Evolutionary conservation across 1,140 invertebrate species (phyloP).

Genomic region (Drosophila sulfurigaster): DNA sequence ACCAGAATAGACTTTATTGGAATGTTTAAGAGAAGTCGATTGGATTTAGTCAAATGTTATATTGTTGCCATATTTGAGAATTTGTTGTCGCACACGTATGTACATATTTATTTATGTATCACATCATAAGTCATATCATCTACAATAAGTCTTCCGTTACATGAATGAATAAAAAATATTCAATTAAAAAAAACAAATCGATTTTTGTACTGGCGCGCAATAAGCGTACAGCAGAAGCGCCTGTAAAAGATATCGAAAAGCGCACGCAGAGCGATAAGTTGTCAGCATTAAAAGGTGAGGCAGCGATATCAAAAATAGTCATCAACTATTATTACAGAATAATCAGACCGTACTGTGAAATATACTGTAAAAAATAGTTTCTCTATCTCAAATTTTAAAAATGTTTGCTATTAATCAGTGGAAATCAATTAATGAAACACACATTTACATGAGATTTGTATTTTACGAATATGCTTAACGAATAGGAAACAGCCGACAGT

Average conservation of each 20-base stretch:
- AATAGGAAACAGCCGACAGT: no score
- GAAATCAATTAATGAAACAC: no score
- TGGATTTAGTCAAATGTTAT: background rate
- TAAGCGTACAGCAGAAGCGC: background rate
- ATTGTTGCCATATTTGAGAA: conserved; percentile 56
- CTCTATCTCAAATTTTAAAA: no score
- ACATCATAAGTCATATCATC: conserved; percentile 53
- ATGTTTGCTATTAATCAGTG: no score
- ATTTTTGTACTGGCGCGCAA: background rate
- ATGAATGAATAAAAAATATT: conserved; percentile 10
- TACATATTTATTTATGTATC: conserved; percentile 37
- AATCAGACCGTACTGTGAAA: no score
- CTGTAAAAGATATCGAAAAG: conserved; percentile 1
- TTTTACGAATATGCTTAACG: no score
- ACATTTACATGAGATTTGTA: no score
- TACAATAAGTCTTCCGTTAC: conserved; percentile 55
- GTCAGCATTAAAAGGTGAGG: no score
- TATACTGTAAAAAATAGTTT: no score
- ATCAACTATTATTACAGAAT: no score
- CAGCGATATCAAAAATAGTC: no score
- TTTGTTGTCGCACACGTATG: conserved; percentile 14
- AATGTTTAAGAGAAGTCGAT: conserved; percentile 30
- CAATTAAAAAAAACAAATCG: conserved; percentile 1
- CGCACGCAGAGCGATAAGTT: no score
- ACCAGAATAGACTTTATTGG: conserved; percentile 90